phyloP scores from a whole-genome alignment of 2,797 vertebrate genomes.

The Scarus forsteni region DNA sequence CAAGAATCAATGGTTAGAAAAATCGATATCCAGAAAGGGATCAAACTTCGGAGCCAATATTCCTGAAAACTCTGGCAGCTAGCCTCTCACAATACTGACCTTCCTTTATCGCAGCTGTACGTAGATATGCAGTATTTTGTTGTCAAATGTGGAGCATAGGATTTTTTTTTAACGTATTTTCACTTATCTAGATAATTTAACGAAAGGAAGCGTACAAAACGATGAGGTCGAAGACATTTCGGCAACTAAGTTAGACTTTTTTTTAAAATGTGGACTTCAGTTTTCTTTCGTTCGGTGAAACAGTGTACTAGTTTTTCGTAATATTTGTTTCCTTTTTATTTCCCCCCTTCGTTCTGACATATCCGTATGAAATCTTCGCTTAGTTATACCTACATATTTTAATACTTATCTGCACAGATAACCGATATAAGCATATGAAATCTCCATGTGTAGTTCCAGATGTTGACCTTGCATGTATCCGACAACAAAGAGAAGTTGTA shows the following conservation, averaged over 20 bases:
- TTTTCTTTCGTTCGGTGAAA: conserved; percentile 81
- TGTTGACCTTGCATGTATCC: conserved; percentile 88
- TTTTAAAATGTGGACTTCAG: conserved; percentile 76
- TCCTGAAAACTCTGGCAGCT: conserved; percentile 90
- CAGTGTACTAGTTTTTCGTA: conserved; percentile 80
- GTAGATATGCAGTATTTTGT: conserved; percentile 91
- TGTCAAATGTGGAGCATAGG: conserved; percentile 86
- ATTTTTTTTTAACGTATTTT: conserved; percentile 84
- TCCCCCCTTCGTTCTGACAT: conserved; percentile 69
- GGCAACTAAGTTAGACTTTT: conserved; percentile 80
- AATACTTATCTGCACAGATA: conserved; percentile 83
- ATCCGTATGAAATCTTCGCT: conserved; percentile 73
- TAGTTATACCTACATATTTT: conserved; percentile 87
- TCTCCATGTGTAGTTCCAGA: conserved; percentile 88
- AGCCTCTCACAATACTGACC: conserved; percentile 83
- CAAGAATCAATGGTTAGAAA: conserved; percentile 46
- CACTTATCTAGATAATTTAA: conserved; percentile 82
- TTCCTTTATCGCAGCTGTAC: conserved; percentile 80
- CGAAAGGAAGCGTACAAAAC: conserved; percentile 55
- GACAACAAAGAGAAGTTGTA: conserved; percentile 74
- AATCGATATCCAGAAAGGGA: conserved; percentile 79
- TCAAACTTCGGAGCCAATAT: conserved; percentile 84
- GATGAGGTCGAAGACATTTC: conserved; percentile 88
- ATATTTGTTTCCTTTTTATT: conserved; percentile 49
- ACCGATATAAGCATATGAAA: conserved; percentile 83